These are phyloP conservation scores for Brevipalpus yothersi DNA, from an alignment of 1,140 invertebrate species.

Conservation along the genomic window DNA sequence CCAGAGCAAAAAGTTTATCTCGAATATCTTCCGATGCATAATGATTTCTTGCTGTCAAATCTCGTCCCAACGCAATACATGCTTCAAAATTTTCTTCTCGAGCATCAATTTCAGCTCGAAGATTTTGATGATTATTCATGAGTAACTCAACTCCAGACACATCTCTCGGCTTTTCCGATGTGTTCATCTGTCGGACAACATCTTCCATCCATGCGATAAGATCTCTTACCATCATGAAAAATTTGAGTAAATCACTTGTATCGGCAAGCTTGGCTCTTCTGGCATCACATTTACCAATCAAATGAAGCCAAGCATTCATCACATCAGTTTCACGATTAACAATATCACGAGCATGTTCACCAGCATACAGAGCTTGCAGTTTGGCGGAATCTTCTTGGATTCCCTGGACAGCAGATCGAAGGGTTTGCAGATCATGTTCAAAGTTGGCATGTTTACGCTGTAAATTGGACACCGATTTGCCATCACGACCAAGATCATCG, in stretches of 20 bases:
- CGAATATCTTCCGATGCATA: conserved; percentile 73
- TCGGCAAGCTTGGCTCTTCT: conserved; percentile 62
- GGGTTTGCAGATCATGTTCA: conserved; percentile 72
- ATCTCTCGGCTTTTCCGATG: conserved; percentile 88
- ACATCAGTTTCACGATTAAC: conserved; percentile 83
- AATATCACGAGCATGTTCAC: conserved; percentile 86
- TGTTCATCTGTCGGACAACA: conserved; percentile 88
- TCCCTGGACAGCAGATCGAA: conserved; percentile 69
- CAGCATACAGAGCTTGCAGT: conserved; percentile 82
- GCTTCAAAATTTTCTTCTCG: conserved; percentile 88
- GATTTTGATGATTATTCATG: conserved; percentile 97
- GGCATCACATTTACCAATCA: conserved; percentile 61
- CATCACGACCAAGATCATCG: conserved; percentile 90
- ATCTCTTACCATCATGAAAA: conserved; percentile 92
- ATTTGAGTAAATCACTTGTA: conserved; percentile 82
- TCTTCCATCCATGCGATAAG: conserved; percentile 98
- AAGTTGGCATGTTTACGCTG: conserved; percentile 89
- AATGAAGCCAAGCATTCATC: conserved; percentile 72
- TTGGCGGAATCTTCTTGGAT: conserved; percentile 76
- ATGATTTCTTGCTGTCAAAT: conserved; percentile 75
- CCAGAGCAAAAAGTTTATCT: conserved; percentile 72
- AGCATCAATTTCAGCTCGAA: conserved; percentile 97
- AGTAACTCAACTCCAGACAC: conserved; percentile 92
- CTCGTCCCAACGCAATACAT: conserved; percentile 82
- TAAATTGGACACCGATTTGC: conserved; percentile 73